phyloP scores from a whole-genome alignment of 1,140 invertebrate genomes.

The Ceratina japonica region DNA sequence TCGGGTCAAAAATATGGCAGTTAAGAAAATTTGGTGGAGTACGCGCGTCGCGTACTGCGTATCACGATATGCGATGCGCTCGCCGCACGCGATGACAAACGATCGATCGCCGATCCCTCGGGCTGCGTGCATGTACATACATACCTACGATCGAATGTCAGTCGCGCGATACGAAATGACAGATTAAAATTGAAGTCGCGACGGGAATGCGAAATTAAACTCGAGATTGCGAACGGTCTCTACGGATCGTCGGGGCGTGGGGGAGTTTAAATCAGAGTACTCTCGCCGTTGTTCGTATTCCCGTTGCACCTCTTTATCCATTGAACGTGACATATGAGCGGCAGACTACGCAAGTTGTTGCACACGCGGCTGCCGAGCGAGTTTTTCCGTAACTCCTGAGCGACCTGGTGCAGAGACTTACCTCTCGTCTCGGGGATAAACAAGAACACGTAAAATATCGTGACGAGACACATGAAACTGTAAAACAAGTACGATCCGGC shows the following conservation, averaged over 20 bases:
- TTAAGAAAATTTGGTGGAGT: conserved; percentile 16
- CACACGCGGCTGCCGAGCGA: conserved; percentile 68
- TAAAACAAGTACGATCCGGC: conserved; percentile 74
- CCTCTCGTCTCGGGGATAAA: conserved; percentile 82
- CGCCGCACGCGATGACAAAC: conserved; percentile 10
- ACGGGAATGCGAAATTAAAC: no score
- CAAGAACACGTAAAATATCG: conserved; percentile 79
- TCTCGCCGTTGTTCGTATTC: conserved; percentile 64
- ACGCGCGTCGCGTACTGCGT: background rate
- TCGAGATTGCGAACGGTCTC: no score
- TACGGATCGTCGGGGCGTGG: no score
- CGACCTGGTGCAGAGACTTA: conserved; percentile 81
- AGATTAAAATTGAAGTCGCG: no score
- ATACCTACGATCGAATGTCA: no score
- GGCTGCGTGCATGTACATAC: no score
- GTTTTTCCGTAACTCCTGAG: conserved; percentile 72
- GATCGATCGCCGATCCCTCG: no score
- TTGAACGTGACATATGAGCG: conserved; percentile 67
- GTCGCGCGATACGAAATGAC: no score
- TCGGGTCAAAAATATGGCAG: background rate
- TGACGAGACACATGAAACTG: conserved; percentile 74
- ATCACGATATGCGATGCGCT: background rate
- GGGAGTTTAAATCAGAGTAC: conserved; percentile 67
- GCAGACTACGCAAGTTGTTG: conserved; percentile 72
- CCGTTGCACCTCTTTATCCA: conserved; percentile 68